Evolutionary conservation across 2,888 invertebrate species (phyloP).

Genomic region (Molorchus minor): DNA sequence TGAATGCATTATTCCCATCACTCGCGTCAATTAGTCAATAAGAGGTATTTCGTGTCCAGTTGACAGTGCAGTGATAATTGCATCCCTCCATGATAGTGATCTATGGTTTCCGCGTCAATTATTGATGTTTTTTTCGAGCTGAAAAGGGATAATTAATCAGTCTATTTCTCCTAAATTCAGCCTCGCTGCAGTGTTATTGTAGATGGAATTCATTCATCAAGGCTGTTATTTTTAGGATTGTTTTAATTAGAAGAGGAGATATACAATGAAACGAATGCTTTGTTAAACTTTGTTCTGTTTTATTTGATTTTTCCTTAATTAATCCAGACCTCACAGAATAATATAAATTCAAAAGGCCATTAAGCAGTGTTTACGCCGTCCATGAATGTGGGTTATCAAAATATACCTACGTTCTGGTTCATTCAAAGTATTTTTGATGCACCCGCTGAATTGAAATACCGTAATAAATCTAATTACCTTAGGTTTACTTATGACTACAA

Average conservation of each 20-base stretch:
- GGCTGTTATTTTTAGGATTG: conserved; percentile 22
- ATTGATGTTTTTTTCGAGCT: conserved; percentile 5
- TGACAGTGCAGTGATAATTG: conserved; percentile 41
- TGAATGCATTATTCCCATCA: conserved; percentile 31
- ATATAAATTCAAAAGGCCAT: conserved; percentile 1
- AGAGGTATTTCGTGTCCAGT: conserved; percentile 43
- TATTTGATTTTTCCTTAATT: conserved; percentile 19
- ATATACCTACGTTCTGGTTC: no score
- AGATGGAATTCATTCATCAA: conserved; percentile 8
- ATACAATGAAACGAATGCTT: conserved; percentile 8
- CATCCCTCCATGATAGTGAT: conserved; percentile 21
- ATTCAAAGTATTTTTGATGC: no score
- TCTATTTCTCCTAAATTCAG: conserved; percentile 1
- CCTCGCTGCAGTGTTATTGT: conserved; percentile 11
- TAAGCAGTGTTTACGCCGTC: neutral
- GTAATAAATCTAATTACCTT: no score
- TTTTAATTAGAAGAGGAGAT: conserved; percentile 19
- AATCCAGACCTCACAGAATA: conserved; percentile 14
- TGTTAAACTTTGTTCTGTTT: conserved; percentile 19
- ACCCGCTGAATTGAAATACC: no score
- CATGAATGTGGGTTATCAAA: no score
- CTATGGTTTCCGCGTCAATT: conserved; percentile 23
- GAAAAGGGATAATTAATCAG: conserved; percentile 9
- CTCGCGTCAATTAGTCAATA: conserved; percentile 42
- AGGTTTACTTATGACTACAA: no score